Evolutionary conservation across 2,888 invertebrate species (phyloP), one percentile per base, ranked within the genome.

Genomic region (Piscicola geometra): DNA sequence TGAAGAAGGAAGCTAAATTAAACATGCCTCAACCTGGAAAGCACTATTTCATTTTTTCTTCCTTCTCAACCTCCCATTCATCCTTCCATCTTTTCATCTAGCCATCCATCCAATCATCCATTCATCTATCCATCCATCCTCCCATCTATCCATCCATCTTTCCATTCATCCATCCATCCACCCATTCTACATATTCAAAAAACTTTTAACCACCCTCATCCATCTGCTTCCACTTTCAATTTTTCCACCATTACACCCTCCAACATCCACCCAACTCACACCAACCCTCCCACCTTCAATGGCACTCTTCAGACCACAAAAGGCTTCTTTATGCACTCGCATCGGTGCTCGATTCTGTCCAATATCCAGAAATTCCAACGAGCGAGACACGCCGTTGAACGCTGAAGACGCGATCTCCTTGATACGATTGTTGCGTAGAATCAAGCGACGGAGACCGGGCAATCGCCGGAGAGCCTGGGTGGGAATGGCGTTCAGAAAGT

Each of bases 341-440:
- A 79, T 47, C 2, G 77, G 76, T 5, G 77, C 41, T 2, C 52
- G 76, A 70, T 78, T 78, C 21, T 78, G 74, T 1, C 79, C 79
- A 15, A 79, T 50, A 64, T 79, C 79, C 15, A 79, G 52, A 0
- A 68, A 28, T 60, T 78, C 76, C 30, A 79, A 68, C 15, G 25
- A 15, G 12, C 15, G 28, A 28, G 77, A 73, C 1, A 79, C 60
- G 0, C 73, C 72, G 21, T 47, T 47, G 75, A 79, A 78, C n/a
- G 79, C 76, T 30, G 64, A 67, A 21, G 76, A 69, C 15, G 60
- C 66, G 9, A 79, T 71, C 25, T 70, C 32, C n/a, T 75, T 56
- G 33, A 79, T 73, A 30, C 76, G 78, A 36, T 79, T 79, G 74
- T 78, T 79, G n/a, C 78, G 69, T 30, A 79, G 52, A n/a, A 64